Percentiles rank a stretch among this genome's conserved stretches.
phyloP scores from a whole-genome alignment of 92 coral and sea anemone genomes.

The Zoanthus sociatus region DNA sequence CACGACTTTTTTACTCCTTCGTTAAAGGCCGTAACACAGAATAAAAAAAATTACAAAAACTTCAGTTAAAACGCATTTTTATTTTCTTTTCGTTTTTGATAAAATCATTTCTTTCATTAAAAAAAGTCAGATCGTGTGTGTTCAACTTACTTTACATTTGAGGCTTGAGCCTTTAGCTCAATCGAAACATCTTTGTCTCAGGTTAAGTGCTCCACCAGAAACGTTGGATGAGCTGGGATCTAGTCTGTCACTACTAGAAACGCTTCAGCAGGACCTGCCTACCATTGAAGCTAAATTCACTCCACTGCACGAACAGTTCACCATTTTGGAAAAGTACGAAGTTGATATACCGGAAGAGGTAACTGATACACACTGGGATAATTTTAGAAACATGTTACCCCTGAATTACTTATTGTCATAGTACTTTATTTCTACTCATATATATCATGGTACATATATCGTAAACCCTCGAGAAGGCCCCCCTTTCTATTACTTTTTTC shows the following conservation, averaged over 20 bases:
- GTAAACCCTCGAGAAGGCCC: no score
- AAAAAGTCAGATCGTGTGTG: no score
- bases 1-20: no score
- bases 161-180: no score
- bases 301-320: slow-evolving; percentile 97
- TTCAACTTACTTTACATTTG: no score
- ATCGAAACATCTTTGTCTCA: slow-evolving; percentile 24
- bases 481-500: no score
- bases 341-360: slow-evolving; percentile 99
- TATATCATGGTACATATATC: no score
- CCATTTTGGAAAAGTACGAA: slow-evolving; percentile 98
- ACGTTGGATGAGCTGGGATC: slow-evolving; percentile 95
- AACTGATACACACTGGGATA: background rate
- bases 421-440: background rate
- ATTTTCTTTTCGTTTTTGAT: no score
- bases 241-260: slow-evolving; percentile 88
- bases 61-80: no score
- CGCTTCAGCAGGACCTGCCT: slow-evolving; percentile 90
- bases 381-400: background rate
- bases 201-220: slow-evolving; percentile 98
- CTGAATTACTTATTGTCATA: background rate
- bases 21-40: no score
- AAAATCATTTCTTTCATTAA: no score
- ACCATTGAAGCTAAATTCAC: slow-evolving; percentile 98
- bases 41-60: no score